Evolutionary conservation across 1,140 invertebrate species (phyloP).

Genomic region (Macrocentrus cingulum): DNA sequence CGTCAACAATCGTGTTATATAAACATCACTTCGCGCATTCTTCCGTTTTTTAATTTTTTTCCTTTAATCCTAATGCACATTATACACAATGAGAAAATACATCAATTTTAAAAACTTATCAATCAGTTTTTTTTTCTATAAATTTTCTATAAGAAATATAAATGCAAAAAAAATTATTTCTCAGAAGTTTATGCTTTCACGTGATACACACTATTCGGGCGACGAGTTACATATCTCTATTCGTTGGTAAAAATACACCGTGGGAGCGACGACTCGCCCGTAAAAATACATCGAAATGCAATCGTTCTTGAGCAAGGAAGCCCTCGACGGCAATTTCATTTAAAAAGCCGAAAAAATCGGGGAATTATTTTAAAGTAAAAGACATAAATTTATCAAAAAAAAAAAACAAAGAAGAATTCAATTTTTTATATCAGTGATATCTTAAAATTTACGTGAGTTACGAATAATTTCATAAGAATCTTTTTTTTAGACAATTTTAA

Average conservation of each 20-base stretch:
- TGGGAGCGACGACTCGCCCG: conserved; percentile 57
- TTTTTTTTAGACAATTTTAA: no score
- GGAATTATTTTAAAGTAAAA: background rate
- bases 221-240: conserved; percentile 52
- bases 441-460: no score
- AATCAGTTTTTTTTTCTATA: no score
- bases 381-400: background rate
- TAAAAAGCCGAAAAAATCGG: background rate
- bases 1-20: background rate
- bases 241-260: conserved; percentile 55
- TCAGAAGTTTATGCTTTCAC: background rate
- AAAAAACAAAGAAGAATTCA: background rate
- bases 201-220: conserved; percentile 17
- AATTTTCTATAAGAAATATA: no score
- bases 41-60: background rate
- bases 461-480: no score
- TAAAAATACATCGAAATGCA: conserved; percentile 56
- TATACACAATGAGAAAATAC: no score
- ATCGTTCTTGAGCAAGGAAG: conserved; percentile 32
- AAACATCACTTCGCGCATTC: background rate
- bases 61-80: no score
- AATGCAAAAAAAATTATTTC: no score
- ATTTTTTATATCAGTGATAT: no score
- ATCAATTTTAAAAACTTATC: no score
- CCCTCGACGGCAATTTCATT: background rate